phyloP scores from a whole-genome alignment of 2,113 vertebrate genomes.

The Heteronetta atricapilla region DNA sequence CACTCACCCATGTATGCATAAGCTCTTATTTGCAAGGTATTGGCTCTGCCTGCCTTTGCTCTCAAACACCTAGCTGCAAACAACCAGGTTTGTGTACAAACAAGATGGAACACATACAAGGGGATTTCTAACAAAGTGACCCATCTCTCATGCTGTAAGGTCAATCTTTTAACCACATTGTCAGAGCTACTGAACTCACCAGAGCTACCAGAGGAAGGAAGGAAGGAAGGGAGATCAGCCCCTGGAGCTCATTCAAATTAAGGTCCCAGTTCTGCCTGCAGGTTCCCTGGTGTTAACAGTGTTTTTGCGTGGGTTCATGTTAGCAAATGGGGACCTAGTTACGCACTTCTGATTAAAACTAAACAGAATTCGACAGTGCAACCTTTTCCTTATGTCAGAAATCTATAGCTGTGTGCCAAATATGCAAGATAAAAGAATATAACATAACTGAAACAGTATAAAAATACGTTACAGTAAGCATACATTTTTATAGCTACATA shows the following conservation, averaged over 20 bases:
- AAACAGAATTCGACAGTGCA: conserved; percentile 1
- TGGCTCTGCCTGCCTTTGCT: background rate
- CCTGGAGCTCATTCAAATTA: background rate
- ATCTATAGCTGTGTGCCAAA: conserved; percentile 1
- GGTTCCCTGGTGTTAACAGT: background rate
- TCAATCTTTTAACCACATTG: background rate
- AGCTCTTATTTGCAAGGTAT: background rate
- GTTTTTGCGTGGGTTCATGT: background rate
- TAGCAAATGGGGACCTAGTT: background rate
- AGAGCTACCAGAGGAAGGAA: background rate
- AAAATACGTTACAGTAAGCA: conserved; percentile 23
- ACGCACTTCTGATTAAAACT: background rate
- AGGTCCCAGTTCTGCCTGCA: background rate
- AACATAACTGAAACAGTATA: background rate
- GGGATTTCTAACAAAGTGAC: background rate
- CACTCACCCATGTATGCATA: accelerated
- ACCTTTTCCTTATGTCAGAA: conserved; percentile 31
- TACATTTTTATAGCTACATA: conserved; percentile 35
- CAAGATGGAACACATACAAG: background rate
- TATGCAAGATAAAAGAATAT: conserved; percentile 30
- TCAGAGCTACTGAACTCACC: background rate
- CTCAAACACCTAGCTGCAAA: background rate
- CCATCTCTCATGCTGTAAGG: background rate
- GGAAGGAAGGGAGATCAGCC: background rate
- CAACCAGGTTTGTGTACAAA: background rate